These are phyloP conservation scores for Pelochelys cantorii DNA, from an alignment of 2,797 vertebrate species.

Conservation along the genomic window DNA sequence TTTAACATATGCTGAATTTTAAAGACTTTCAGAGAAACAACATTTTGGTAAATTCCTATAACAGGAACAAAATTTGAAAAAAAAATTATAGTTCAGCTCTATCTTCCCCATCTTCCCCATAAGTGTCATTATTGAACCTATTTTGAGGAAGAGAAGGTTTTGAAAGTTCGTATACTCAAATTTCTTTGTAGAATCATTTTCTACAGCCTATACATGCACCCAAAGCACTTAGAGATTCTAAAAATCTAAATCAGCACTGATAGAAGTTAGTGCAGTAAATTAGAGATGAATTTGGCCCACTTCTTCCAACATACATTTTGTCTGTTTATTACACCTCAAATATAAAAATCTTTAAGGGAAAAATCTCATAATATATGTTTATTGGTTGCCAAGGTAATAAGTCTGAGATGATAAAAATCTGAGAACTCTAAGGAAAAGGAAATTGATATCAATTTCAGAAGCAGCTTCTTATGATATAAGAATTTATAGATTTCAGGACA, in stretches of 20 bases:
- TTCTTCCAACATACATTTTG: neutral
- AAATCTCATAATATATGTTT: neutral
- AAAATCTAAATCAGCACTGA: neutral
- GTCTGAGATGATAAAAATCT: neutral
- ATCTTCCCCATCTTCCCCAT: neutral
- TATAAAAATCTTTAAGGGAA: neutral
- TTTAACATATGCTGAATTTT: neutral
- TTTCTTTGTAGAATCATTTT: neutral
- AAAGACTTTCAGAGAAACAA: neutral
- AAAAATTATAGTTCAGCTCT: neutral
- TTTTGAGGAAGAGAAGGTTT: neutral
- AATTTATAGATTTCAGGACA: neutral
- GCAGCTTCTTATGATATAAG: neutral
- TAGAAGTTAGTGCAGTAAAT: neutral
- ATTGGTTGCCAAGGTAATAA: neutral
- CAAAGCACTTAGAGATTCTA: neutral
- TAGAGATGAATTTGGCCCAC: neutral
- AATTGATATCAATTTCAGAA: neutral
- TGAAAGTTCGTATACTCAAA: neutral
- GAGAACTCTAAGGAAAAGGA: constrained; percentile 4
- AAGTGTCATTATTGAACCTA: neutral
- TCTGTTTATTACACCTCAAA: constrained; percentile 18
- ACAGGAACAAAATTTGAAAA: neutral
- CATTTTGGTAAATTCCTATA: neutral
- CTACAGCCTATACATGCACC: neutral